These are phyloP conservation scores for Laticauda laticaudata DNA, from an alignment of 2,113 vertebrate species.

Conservation along the genomic window DNA sequence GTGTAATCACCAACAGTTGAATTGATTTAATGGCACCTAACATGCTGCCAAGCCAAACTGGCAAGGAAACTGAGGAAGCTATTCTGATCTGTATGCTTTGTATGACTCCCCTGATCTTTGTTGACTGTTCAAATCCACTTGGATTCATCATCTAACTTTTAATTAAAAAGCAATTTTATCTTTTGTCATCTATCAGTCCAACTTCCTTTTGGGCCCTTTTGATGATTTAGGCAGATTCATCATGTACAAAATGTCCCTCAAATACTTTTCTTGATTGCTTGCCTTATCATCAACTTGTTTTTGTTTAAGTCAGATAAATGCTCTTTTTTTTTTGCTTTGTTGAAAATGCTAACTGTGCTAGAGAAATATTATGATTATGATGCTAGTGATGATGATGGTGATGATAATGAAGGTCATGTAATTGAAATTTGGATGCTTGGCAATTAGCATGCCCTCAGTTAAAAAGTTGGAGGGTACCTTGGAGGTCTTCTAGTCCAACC, in stretches of 20 bases:
- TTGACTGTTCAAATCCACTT: neutral
- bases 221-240: neutral
- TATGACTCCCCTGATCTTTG: neutral
- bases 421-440: too few relatives aligned
- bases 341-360: neutral
- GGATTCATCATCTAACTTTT: neutral
- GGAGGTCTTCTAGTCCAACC: too few relatives aligned
- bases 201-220: neutral
- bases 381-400: neutral
- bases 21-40: neutral
- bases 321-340: too few relatives aligned
- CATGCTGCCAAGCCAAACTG: neutral
- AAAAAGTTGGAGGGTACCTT: too few relatives aligned
- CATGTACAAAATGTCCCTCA: neutral
- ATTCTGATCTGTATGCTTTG: neutral
- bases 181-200: neutral
- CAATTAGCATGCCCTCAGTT: too few relatives aligned
- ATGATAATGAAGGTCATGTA: too few relatives aligned
- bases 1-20: neutral
- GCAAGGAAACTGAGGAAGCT: neutral
- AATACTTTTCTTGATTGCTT: neutral
- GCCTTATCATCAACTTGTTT: neutral
- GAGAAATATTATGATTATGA: neutral
- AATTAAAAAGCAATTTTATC: neutral
- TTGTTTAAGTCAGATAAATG: neutral